Base-by-base conservation (phyloP, 2,113 vertebrate species). In the Arothron firmamentum region DNA sequence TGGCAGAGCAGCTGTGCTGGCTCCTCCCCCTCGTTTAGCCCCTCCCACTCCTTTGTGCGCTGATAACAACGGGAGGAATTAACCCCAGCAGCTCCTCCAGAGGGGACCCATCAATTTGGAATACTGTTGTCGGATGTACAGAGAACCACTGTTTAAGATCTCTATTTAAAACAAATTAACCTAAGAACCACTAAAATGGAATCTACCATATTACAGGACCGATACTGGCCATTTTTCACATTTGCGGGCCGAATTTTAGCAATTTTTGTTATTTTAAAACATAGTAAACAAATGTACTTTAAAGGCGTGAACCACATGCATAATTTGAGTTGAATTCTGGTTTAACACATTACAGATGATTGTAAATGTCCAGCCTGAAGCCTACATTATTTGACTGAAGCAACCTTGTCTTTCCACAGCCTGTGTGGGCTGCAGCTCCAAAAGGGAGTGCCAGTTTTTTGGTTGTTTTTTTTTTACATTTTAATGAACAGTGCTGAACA, bases 21-120 rank as follows among this genome's bases (percentile, higher is more conserved):
- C 67, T 62, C 67, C 69, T 57, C 77, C 81, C 59, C 49, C 71
- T 51, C 65, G 49, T 38, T 9, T 38, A 38, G 49, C 80, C 62
- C 79, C 79, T 77, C 85, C 80, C 47, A 41, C 72, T 60, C 43
- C 61, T 85, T 82, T 88, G 79, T 86, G 63, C 78, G 57, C 41
- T 23, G 8, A 13, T 31, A 70, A 56, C 58, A 72, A 64, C 74
- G 2, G 61, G 17, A 48, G 43, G 19, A 57, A 62, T 58, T 16
- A 60, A 31, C 50, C 53, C 20, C 57, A 70, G 60, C 72, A 67
- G 16, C 45, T 67, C 31, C 13, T 48, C 13, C 20, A 52, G 20
- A 59, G 57, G 53, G 45, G 61, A 53, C 42, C 60, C 63, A 53
- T 31, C 19, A 50, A 12, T 23, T 14, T 7, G 42, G 6, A 16